Percentiles rank a stretch among this genome's conserved stretches.
phyloP scores from a whole-genome alignment of 92 coral and sea anemone genomes.

The Micromussa lordhowensis region DNA sequence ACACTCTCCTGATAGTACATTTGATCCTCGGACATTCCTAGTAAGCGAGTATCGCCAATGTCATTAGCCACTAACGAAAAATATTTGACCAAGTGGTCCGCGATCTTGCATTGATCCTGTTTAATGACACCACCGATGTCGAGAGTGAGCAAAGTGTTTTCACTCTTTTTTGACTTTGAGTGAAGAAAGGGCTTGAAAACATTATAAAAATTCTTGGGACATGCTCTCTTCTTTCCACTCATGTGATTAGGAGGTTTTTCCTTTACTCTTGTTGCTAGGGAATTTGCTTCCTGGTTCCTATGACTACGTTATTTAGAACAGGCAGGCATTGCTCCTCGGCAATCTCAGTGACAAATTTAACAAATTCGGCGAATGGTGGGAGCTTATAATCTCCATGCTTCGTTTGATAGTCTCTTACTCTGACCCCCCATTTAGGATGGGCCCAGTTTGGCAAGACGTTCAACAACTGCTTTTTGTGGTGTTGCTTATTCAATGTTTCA shows the following conservation, averaged over 20 bases:
- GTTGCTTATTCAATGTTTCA: constrained; percentile 53
- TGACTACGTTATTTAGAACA: too few relatives aligned
- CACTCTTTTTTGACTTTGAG: not conserved
- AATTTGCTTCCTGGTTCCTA: too few relatives aligned
- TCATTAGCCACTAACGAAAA: constrained; percentile 24
- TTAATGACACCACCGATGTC: not conserved
- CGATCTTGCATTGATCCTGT: not conserved
- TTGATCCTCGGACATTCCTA: constrained; percentile 26
- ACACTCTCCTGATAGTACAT: constrained; percentile 10
- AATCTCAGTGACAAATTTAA: too few relatives aligned
- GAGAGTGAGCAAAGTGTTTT: not conserved
- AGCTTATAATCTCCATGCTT: too few relatives aligned
- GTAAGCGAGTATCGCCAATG: constrained; percentile 17
- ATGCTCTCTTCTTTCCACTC: too few relatives aligned
- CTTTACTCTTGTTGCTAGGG: too few relatives aligned
- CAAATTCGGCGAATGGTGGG: too few relatives aligned
- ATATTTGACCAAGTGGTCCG: constrained; percentile 32
- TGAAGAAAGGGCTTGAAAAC: constrained; percentile 7
- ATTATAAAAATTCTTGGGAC: constrained; percentile 27
- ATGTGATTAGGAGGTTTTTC: too few relatives aligned
- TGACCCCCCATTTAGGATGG: too few relatives aligned
- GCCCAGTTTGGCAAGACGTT: too few relatives aligned
- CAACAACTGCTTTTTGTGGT: not conserved
- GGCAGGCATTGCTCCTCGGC: too few relatives aligned
- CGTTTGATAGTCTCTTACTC: too few relatives aligned